Base-by-base conservation (phyloP, 1,140 invertebrate genomes). In the Eupeodes corollae region DNA sequence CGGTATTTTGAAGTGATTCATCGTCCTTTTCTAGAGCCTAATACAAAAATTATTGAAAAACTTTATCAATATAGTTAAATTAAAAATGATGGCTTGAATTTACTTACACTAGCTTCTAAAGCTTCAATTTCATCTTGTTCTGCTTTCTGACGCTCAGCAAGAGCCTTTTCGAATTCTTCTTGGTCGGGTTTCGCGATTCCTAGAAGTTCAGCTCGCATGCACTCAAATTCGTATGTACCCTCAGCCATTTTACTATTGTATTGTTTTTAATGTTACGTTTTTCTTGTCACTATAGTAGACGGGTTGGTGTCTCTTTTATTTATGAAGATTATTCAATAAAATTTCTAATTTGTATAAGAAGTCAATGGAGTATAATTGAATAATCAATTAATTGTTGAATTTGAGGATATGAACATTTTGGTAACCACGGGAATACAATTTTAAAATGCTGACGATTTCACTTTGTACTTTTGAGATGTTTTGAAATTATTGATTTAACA, bases 181-280 rank as follows among this genome's bases (percentile, higher is more conserved):
- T 76, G 72, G 51, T 73, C 72, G 0, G 83, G 83, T 52, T 75
- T 75, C 41, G 77, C 73, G 18, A 82, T 68, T 1, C 83, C 83
- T 44, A 86, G 71, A 13, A 86, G 65, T 66, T 86, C 83, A 3
- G 83, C 83, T 43, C 84, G 70, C 59, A 80, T 78, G 56, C 82
- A 83, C 13, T 82, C 83, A 59, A 83, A 75, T 62, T 80, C 75
- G 53, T 84, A 86, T 18, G 77, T 76, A 51, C 73, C 74, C 64
- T 77, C 70, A 16, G 72, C 73, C 75, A 78, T 78, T 60, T 40
- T 47, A 41, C 13, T 2, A 15, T 34, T 44, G 6, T 30, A 30
- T 3, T 26, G 5, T 42, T 42, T 54, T 18, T 32, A 56, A 49
- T 57, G 56, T 59, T 47, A 26, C 8, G 21, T 5, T 26, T 26